These are phyloP conservation scores for Elephantulus edwardii DNA, from an alignment of 2,113 vertebrate species.

Conservation along the genomic window DNA sequence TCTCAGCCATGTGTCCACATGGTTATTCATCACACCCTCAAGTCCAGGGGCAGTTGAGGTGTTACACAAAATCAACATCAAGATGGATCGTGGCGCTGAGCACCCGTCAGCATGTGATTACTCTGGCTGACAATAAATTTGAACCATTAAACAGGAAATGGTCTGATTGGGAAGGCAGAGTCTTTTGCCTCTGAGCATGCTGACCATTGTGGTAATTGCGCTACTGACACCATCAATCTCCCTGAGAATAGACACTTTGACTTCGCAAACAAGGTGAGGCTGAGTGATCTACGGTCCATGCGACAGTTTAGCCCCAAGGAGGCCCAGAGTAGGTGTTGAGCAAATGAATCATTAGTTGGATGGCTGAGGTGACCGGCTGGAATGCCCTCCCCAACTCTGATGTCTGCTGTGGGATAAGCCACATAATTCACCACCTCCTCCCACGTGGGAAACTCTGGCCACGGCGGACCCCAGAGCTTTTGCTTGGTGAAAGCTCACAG, in stretches of 20 bases:
- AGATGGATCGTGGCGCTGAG: slow-evolving; percentile 48
- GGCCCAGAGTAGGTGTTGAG: slow-evolving; percentile 60
- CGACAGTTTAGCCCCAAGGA: slow-evolving; percentile 50
- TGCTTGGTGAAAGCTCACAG: accelerated
- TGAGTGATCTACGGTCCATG: slow-evolving; percentile 30
- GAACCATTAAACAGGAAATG: slow-evolving; percentile 68
- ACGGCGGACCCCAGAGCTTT: not conserved
- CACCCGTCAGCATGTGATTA: slow-evolving; percentile 12
- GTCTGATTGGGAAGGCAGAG: slow-evolving; percentile 65
- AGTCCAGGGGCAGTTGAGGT: not conserved
- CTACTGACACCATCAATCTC: slow-evolving; percentile 69
- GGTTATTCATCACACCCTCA: not conserved
- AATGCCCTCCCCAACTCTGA: not conserved
- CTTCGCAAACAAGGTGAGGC: slow-evolving; percentile 63
- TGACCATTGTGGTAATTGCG: slow-evolving; percentile 69
- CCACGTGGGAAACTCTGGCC: accelerated
- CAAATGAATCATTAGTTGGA: slow-evolving; percentile 49
- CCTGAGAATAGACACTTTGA: not conserved
- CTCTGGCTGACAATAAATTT: slow-evolving; percentile 69
- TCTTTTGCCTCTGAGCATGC: slow-evolving; percentile 69
- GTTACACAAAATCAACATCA: slow-evolving; percentile 55
- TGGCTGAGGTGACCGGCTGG: slow-evolving; percentile 25
- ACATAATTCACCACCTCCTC: not conserved
- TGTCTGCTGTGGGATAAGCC: slow-evolving; percentile 20
- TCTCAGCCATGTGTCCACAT: not conserved